Conservation (phyloP, 2,888 invertebrate species). For the Ligdia adustata region DNA sequence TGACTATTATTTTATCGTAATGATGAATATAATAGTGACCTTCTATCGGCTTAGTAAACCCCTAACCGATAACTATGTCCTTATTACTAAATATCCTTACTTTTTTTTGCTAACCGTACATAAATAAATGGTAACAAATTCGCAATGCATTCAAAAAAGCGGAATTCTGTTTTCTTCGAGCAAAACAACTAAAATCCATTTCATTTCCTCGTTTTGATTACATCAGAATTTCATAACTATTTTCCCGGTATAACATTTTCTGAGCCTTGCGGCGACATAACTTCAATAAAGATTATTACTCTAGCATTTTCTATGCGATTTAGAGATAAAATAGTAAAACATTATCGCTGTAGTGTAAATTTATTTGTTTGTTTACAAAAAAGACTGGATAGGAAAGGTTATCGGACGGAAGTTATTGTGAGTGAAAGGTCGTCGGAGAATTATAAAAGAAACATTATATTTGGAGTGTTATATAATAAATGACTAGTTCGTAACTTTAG, state of each 20-base stretch:
- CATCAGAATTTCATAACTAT: background rate
- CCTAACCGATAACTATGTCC: too few relatives aligned
- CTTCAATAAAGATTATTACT: constrained; percentile 8
- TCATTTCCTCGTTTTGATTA: background rate
- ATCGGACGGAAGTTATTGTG: constrained; percentile 13
- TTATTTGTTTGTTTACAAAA: constrained; percentile 25
- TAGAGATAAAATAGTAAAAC: background rate
- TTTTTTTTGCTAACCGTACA: background rate
- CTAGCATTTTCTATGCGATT: constrained; percentile 6
- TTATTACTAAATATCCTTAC: too few relatives aligned
- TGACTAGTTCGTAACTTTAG: too few relatives aligned
- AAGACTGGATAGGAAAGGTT: constrained; percentile 17
- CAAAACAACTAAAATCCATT: background rate
- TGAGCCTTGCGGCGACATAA: too few relatives aligned
- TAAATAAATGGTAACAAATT: background rate
- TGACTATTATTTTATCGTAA: too few relatives aligned
- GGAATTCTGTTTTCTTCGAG: too few relatives aligned
- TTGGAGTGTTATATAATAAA: too few relatives aligned
- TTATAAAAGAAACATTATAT: too few relatives aligned
- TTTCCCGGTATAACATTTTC: background rate
- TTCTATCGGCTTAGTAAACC: too few relatives aligned
- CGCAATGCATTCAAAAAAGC: too few relatives aligned
- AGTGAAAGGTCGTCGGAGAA: constrained; percentile 4
- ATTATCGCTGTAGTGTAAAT: constrained; percentile 12
- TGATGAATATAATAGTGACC: too few relatives aligned